Conservation (phyloP, 2,797 vertebrate genomes). For the Mormyrus proboscirostris region DNA sequence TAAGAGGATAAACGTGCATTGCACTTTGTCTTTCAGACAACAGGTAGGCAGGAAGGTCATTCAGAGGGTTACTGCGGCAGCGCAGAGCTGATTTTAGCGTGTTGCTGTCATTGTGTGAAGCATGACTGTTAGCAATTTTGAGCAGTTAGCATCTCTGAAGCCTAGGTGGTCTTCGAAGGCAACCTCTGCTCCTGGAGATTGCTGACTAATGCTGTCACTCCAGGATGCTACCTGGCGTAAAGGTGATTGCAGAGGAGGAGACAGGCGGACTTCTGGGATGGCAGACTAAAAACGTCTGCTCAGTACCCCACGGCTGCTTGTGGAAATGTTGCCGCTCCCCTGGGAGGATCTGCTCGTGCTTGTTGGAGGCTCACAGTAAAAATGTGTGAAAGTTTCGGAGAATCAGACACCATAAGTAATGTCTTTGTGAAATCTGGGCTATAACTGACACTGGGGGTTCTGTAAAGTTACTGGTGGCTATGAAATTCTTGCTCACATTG, state of each 20-base stretch:
- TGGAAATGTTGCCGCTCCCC: neutral
- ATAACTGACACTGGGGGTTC: neutral
- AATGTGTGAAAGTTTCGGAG: neutral
- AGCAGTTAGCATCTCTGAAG: neutral
- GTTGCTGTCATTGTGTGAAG: neutral
- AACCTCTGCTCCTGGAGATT: neutral
- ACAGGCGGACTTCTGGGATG: neutral
- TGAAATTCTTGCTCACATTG: constrained; percentile 22
- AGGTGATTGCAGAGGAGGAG: neutral
- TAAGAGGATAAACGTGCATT: neutral
- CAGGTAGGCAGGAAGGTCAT: constrained; percentile 6
- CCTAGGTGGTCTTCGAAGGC: neutral
- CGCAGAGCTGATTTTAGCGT: neutral
- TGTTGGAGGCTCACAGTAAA: neutral
- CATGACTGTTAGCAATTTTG: neutral
- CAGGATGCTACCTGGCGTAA: neutral
- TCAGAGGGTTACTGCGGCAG: neutral
- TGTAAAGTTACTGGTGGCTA: constrained; percentile 35
- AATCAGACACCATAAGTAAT: neutral
- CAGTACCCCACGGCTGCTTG: neutral
- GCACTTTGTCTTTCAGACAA: neutral
- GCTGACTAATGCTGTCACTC: neutral
- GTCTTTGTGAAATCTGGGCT: constrained; percentile 5
- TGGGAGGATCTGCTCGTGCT: neutral
- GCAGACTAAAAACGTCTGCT: neutral